phyloP scores from a whole-genome alignment of 2,888 invertebrate species.

The Harmothoe impar region DNA sequence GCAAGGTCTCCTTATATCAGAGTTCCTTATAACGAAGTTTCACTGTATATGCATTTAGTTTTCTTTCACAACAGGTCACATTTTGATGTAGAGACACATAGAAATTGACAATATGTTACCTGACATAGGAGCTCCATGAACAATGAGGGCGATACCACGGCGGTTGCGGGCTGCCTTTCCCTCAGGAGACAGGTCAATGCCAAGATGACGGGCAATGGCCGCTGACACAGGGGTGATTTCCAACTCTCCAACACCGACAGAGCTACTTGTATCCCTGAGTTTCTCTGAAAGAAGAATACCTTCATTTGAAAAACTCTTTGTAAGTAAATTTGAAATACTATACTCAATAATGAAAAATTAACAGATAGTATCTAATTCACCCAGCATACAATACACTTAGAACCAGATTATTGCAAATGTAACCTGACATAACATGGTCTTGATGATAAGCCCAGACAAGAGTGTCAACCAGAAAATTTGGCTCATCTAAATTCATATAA shows the following conservation, averaged over 20 bases:
- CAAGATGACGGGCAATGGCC: constrained; percentile 83
- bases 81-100: too few relatives aligned
- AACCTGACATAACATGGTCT: too few relatives aligned
- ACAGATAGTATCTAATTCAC: not conserved
- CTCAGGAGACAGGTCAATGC: constrained; percentile 83
- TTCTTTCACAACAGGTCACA: too few relatives aligned
- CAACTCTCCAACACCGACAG: constrained; percentile 81
- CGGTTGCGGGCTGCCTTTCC: constrained; percentile 83
- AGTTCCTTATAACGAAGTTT: too few relatives aligned
- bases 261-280: constrained; percentile 71
- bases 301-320: not conserved
- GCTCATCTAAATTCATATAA: too few relatives aligned
- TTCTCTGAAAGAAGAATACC: constrained; percentile 62
- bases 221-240: constrained; percentile 83
- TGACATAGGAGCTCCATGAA: constrained; percentile 83
- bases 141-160: constrained; percentile 82
- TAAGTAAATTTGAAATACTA: not conserved
- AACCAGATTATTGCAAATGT: too few relatives aligned
- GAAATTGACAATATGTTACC: constrained; percentile 72
- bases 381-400: not conserved
- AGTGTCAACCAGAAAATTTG: too few relatives aligned
- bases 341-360: not conserved
- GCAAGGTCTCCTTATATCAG: too few relatives aligned
- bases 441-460: too few relatives aligned
- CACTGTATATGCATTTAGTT: too few relatives aligned